phyloP scores from a whole-genome alignment of 2,797 vertebrate genomes.

The Acanthopagrus latus region DNA sequence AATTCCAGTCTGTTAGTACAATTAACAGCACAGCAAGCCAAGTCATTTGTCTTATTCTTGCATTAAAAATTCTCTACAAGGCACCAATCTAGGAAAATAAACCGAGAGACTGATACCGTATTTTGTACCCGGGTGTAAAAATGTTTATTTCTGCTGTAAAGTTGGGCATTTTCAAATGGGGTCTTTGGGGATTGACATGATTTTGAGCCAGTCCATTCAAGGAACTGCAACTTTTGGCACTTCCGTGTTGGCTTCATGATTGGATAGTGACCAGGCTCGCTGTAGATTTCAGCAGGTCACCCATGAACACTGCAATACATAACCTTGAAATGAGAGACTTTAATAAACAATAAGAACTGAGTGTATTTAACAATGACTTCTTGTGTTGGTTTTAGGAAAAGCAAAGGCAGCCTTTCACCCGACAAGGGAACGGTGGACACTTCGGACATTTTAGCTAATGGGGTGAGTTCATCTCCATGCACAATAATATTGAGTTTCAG shows the following conservation, averaged over 20 bases:
- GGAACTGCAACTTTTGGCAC: too few relatives aligned
- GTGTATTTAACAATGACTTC: background rate
- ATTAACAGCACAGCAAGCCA: too few relatives aligned
- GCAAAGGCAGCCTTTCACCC: slow-evolving; percentile 19
- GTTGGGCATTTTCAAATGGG: too few relatives aligned
- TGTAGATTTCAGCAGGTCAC: background rate
- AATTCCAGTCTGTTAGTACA: too few relatives aligned
- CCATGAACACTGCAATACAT: background rate
- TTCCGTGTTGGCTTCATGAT: background rate
- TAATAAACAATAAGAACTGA: background rate
- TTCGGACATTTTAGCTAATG: slow-evolving; percentile 42
- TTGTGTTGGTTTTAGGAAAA: slow-evolving; percentile 62
- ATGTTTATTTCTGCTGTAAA: background rate
- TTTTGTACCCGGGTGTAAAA: too few relatives aligned
- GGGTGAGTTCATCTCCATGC: slow-evolving; percentile 51
- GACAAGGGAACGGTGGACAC: slow-evolving; percentile 20
- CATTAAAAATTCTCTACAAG: too few relatives aligned
- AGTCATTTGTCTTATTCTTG: too few relatives aligned
- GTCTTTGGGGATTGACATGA: too few relatives aligned
- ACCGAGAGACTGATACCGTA: too few relatives aligned
- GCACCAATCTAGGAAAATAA: too few relatives aligned
- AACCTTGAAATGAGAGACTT: background rate
- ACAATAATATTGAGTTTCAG: too few relatives aligned
- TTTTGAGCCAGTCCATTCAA: too few relatives aligned
- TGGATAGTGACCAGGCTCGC: background rate